These are phyloP conservation scores for Anguilla pacifica DNA, from an alignment of 2,797 vertebrate genomes.

Conservation along the genomic window DNA sequence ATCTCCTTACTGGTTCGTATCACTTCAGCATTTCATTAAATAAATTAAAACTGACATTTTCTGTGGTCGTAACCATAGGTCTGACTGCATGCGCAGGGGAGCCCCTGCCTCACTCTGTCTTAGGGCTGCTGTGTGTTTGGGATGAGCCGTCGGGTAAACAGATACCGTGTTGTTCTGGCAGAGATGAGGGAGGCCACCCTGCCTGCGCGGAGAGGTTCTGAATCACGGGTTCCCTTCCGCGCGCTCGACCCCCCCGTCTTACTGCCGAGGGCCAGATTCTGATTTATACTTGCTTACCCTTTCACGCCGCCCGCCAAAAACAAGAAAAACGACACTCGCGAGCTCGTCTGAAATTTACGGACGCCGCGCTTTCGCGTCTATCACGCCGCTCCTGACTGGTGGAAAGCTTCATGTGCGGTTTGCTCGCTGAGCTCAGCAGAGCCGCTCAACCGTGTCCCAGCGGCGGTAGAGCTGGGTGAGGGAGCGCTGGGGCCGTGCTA, in stretches of 20 bases:
- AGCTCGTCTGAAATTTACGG: background rate
- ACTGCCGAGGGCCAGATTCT: too few species aligned
- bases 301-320: too few species aligned
- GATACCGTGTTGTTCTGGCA: background rate
- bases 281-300: background rate
- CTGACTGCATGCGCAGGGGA: background rate
- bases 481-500: background rate
- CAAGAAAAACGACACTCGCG: constrained; percentile 3
- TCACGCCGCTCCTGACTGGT: background rate
- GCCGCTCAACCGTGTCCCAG: background rate
- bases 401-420: background rate
- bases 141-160: background rate
- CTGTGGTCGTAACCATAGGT: background rate
- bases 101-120: background rate
- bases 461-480: background rate
- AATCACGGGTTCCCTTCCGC: background rate
- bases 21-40: background rate
- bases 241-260: background rate
- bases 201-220: background rate
- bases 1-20: background rate
- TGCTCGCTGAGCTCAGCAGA: background rate
- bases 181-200: background rate
- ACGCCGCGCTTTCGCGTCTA: background rate
- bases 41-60: background rate
- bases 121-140: background rate